These are phyloP conservation scores for Camponotus pennsylvanicus DNA, from an alignment of 1,140 invertebrate species.

Conservation along the genomic window DNA sequence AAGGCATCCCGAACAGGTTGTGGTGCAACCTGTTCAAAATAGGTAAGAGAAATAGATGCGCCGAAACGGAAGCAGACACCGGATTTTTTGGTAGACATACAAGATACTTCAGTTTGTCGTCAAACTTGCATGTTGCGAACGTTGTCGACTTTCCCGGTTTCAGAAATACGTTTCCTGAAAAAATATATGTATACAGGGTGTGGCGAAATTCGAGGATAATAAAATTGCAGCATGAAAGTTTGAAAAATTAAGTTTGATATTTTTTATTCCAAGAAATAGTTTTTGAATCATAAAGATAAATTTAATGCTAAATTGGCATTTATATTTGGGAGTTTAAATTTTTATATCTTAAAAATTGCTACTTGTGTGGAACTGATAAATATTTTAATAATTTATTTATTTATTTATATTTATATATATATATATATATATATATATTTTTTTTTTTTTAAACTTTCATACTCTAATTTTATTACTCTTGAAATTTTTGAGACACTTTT, in stretches of 20 bases:
- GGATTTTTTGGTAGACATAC: conserved; percentile 97
- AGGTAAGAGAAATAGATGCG: conserved; percentile 91
- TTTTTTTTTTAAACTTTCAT: too few relatives aligned
- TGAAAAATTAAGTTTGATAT: too few relatives aligned
- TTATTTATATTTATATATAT: neutral
- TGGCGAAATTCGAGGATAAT: neutral
- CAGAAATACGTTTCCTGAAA: conserved; percentile 92
- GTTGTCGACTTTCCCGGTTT: conserved; percentile 99
- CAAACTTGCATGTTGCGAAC: conserved; percentile 92
- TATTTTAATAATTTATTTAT: neutral
- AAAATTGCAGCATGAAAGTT: too few relatives aligned
- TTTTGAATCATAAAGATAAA: too few relatives aligned
- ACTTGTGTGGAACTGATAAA: too few relatives aligned
- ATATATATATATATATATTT: too few relatives aligned
- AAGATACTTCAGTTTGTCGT: conserved; percentile 88
- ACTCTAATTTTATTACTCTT: too few relatives aligned
- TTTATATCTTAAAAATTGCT: too few relatives aligned
- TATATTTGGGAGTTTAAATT: too few relatives aligned
- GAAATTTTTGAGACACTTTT: too few relatives aligned
- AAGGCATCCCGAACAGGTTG: conserved; percentile 75
- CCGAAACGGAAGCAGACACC: conserved; percentile 95
- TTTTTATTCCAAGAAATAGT: too few relatives aligned
- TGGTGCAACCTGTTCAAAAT: conserved; percentile 88
- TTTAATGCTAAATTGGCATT: too few relatives aligned
- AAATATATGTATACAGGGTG: neutral